A percentile compares a stretch with the other conserved stretches of the same genome.
These are phyloP conservation scores for Malurus leucopterus DNA, from an alignment of 2,797 vertebrate genomes.

Conservation along the genomic window DNA sequence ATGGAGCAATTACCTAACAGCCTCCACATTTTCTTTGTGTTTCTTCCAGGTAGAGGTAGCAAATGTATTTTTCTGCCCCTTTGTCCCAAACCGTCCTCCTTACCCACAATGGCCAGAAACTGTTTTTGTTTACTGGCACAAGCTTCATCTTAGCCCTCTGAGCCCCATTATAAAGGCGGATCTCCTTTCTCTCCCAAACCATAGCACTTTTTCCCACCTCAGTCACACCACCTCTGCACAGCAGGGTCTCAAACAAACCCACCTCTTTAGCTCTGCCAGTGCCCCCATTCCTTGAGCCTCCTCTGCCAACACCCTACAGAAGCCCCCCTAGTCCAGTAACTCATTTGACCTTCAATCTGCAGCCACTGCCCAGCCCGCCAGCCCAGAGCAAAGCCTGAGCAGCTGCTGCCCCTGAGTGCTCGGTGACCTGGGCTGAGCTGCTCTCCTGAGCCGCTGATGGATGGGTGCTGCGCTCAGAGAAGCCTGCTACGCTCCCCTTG, in stretches of 20 bases:
- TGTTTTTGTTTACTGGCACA: neutral
- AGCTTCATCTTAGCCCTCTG: neutral
- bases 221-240: accelerated
- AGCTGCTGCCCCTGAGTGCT: neutral
- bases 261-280: neutral
- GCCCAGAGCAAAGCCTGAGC: neutral
- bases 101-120: neutral
- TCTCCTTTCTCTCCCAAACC: neutral
- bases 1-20: neutral
- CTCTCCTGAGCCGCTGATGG: neutral
- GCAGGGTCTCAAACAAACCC: neutral
- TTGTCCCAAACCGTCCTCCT: neutral
- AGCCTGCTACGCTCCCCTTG: accelerated
- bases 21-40: neutral
- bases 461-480: neutral
- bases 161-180: neutral
- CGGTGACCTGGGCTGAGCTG: accelerated
- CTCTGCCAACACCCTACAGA: neutral
- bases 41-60: neutral
- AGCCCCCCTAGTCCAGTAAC: neutral
- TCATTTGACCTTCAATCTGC: neutral
- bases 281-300: no score
- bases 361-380: neutral
- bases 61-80: neutral
- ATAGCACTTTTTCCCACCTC: neutral